Evolutionary conservation across 2,113 vertebrate genomes (phyloP), one percentile per base, ranked within the genome.

Genomic region (Nycticryphes semicollaris): DNA sequence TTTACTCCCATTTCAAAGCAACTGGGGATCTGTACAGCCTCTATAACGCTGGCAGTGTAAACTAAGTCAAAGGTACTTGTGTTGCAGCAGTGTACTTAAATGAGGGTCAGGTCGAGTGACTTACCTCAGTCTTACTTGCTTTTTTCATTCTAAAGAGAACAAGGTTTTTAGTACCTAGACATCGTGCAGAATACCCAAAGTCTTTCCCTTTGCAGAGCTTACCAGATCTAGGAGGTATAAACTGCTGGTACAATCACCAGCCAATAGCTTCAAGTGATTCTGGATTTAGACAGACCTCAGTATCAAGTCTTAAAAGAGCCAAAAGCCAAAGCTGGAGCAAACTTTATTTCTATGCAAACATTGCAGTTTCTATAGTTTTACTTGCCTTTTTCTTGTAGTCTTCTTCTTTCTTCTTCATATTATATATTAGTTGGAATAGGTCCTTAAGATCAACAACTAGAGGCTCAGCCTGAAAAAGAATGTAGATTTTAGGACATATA

Each of bases 361-460:
- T 39, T n/a, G 6, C 2, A 57, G 5, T n/a, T 81, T 31, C 10
- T 25, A 1, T 27, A 47, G 25, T 41, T 92, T 84, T 89, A 95
- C 93, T 95, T 92, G 97, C 99, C 98, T 98, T 99, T 96, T 98
- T 98, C 82, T 98, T 98, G 60, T 97, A 87, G 37, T 99, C 98
- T 5, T 98, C 98, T 90, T 99, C 99, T 37, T 99, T 99, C 96
- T 99, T 99, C 97, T 98, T 99, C 95, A 98, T 91, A 78, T 99
- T 99, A 94, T 99, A 99, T 93, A 99, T 99, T 92, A 99, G 96
- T 92, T 99, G 99, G 92, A 99, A 99, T 41, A 99, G 99, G 91
- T 99, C 99, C 96, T 99, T 99, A 73, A 99, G 98, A 93, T 99
- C 99, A 27, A 99, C 94, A 37, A 99, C 99, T 84, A 99, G 96